Conservation (phyloP, 92 coral and sea anemone genomes). For the Porites evermanni region DNA sequence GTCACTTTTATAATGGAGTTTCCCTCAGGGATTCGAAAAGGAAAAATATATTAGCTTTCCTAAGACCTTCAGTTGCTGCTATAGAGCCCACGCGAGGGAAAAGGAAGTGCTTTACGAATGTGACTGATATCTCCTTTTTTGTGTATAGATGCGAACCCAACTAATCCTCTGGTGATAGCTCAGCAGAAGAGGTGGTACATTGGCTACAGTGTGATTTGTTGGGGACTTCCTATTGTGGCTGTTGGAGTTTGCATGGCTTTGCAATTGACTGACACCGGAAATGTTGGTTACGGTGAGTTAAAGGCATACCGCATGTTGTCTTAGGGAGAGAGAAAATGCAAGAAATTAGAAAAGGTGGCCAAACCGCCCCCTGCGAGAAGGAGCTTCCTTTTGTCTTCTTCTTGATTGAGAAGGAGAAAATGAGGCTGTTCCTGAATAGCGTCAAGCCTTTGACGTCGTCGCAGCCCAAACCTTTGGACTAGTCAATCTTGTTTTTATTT, state of each 20-base stretch:
- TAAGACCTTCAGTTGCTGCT: background rate
- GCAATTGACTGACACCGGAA: constrained; percentile 12
- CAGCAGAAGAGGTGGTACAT: background rate
- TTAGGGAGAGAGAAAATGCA: background rate
- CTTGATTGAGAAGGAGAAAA: too few species aligned
- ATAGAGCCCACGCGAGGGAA: too few species aligned
- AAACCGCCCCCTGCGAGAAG: too few species aligned
- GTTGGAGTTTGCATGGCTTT: constrained; percentile 22
- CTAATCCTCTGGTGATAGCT: background rate
- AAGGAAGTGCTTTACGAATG: background rate
- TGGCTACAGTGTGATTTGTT: background rate
- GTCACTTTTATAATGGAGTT: too few species aligned
- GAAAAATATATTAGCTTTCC: too few species aligned
- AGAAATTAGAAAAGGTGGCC: background rate
- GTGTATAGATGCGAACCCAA: background rate
- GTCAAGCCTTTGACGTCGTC: too few species aligned
- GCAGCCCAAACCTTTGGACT: too few species aligned
- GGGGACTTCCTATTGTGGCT: constrained; percentile 11
- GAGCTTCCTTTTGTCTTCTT: too few species aligned
- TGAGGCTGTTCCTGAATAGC: too few species aligned
- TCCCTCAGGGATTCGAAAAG: too few species aligned
- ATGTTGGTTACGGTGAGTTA: constrained; percentile 16
- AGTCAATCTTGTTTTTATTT: too few species aligned
- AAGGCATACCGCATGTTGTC: background rate
- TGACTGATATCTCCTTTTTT: too few species aligned